A percentile compares a stretch with the other conserved stretches of the same genome.
phyloP scores from a whole-genome alignment of 1,140 invertebrate species.

The Scaptomyza hsui region DNA sequence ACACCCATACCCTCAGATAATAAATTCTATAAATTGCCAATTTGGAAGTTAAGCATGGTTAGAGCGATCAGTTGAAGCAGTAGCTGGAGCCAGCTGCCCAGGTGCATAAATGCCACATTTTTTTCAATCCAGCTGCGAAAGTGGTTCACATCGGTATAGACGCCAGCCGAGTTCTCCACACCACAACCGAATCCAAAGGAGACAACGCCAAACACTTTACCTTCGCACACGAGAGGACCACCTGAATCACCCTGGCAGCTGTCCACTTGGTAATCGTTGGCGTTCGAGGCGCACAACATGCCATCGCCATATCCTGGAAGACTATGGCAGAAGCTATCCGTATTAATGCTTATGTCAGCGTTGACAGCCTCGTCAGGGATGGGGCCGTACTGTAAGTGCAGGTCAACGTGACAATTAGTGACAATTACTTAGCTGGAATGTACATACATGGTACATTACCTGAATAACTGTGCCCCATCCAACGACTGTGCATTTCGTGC shows the following conservation, averaged over 20 bases:
- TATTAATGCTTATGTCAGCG: constrained; percentile 29
- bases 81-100: neutral
- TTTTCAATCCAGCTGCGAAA: constrained; percentile 85
- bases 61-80: neutral
- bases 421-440: neutral
- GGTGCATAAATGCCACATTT: neutral
- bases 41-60: no score
- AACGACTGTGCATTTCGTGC: constrained; percentile 40
- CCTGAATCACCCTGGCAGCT: constrained; percentile 74
- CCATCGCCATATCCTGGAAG: neutral
- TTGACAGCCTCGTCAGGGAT: constrained; percentile 46
- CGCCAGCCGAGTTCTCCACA: constrained; percentile 87
- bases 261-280: constrained; percentile 48
- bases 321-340: neutral
- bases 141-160: constrained; percentile 88
- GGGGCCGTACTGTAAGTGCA: constrained; percentile 26
- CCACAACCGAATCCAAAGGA: constrained; percentile 89
- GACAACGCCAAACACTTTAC: constrained; percentile 86
- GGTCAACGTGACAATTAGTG: neutral
- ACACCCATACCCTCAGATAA: no score
- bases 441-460: constrained; percentile 25
- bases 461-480: constrained; percentile 70
- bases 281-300: constrained; percentile 63
- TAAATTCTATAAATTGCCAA: neutral
- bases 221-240: constrained; percentile 58